Evolutionary conservation across 2,113 vertebrate species (phyloP).

Genomic region (Rafetus swinhoei): DNA sequence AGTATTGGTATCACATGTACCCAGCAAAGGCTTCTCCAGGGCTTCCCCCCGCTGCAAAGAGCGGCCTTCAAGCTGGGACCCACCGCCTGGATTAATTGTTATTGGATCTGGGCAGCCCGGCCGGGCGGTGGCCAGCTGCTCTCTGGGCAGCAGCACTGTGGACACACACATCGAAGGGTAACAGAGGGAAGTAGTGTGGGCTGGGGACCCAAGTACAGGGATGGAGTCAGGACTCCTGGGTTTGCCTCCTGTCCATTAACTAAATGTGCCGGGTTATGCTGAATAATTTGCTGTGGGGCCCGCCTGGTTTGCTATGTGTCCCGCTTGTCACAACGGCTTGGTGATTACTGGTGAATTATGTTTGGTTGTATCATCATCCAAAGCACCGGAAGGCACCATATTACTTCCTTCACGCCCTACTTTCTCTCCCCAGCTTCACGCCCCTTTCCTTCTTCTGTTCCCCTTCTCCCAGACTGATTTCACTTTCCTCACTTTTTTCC

Average conservation of each 20-base stretch:
- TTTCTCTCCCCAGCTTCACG: too few relatives aligned
- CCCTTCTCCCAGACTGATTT: too few relatives aligned
- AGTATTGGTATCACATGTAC: not conserved
- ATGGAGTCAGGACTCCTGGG: not conserved
- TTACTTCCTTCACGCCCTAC: not conserved
- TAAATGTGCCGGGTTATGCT: not conserved
- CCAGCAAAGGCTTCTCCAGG: not conserved
- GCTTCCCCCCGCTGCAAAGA: not conserved
- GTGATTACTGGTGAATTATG: not conserved
- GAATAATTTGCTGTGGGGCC: not conserved
- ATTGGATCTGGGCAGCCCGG: not conserved
- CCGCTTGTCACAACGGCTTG: not conserved
- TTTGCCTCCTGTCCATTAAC: not conserved
- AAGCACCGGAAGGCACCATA: not conserved
- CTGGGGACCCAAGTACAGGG: not conserved
- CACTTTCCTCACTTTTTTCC: not conserved
- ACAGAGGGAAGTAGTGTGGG: not conserved
- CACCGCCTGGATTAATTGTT: not conserved
- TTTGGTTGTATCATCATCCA: not conserved
- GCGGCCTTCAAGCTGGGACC: not conserved
- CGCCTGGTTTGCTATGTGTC: not conserved
- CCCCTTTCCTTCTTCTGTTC: not conserved
- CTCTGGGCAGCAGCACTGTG: not conserved
- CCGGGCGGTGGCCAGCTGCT: not conserved
- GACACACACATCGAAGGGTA: not conserved